Base-by-base conservation (phyloP, 1,140 invertebrate species). In the Aphidius ervi region DNA sequence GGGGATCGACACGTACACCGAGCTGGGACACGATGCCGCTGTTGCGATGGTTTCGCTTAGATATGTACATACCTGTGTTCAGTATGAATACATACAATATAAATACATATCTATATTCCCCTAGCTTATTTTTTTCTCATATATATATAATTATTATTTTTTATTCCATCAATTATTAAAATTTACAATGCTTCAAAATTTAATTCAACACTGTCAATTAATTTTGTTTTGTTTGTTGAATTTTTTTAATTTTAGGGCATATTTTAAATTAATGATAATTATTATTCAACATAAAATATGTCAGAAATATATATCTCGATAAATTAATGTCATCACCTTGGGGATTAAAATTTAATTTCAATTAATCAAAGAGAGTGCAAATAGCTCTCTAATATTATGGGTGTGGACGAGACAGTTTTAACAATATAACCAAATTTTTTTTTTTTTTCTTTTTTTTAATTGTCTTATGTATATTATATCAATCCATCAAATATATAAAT, bases 1-100 rank as follows among this genome's bases (percentile, higher is more conserved):
- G 78, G 77, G 74, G 76, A 77, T 77, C 74, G 71, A 78, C 77
- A 76, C 78, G 75, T 77, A 79, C 71, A 74, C 69, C 68, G 58
- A 63, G 63, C 59, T 66, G 63, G 42, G 52, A 40, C 42, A 54
- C 40, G 52, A 54, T 20, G 9, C 31, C 49, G n/a, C 59, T 61
- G 58, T 56, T 56, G 62, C 65, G 59, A 62, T 63, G 61, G 56
- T 45, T 58, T 49, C 43, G 52, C 49, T 62, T 65, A 62, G 60
- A 65, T 65, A 62, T 64, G 59, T 55, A 62, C 63, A 58, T 68
- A 59, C 41, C 61, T 56, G 52, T 49, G 56, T 57, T 42, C 42
- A 54, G 43, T 62, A 53, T 66, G 63, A 56, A 61, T 46, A 47
- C 46, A 53, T 55, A 50, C 56, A 48, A 58, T 16, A 31, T 31